phyloP scores from a whole-genome alignment of 2,113 vertebrate genomes.

The Buteo buteo region DNA sequence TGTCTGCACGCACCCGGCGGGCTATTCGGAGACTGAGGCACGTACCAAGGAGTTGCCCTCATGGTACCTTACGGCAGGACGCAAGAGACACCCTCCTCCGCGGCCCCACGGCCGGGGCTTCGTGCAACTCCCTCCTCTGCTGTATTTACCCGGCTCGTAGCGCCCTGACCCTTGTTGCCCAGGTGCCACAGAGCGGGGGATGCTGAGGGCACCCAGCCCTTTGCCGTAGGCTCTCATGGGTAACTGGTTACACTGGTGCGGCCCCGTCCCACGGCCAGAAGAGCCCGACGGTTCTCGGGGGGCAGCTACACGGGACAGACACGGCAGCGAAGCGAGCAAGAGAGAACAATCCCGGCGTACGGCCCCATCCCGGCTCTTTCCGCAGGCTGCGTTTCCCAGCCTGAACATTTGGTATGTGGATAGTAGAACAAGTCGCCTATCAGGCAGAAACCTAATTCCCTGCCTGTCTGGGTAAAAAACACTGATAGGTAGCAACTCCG shows the following conservation, averaged over 20 bases:
- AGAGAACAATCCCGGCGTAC: neutral
- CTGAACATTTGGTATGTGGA: neutral
- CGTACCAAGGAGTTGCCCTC: too few relatives aligned
- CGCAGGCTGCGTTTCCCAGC: rapidly evolving
- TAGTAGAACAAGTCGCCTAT: neutral
- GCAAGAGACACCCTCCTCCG: neutral
- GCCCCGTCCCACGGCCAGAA: neutral
- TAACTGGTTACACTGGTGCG: neutral
- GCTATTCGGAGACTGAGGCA: neutral
- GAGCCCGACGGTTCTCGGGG: rapidly evolving
- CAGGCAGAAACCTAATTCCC: neutral
- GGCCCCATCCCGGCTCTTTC: neutral
- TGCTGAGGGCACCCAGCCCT: neutral
- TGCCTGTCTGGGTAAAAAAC: neutral
- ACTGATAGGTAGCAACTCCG: neutral
- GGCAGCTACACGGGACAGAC: neutral
- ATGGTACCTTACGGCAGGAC: neutral
- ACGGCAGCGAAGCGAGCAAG: rapidly evolving
- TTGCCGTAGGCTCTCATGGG: rapidly evolving
- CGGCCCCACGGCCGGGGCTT: neutral
- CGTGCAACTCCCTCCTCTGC: neutral
- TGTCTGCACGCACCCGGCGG: neutral
- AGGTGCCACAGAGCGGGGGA: neutral
- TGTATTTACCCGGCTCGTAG: rapidly evolving
- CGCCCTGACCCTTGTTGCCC: rapidly evolving